Evolutionary conservation across 2,888 invertebrate species (phyloP).

Genomic region (Rhagium mordax): DNA sequence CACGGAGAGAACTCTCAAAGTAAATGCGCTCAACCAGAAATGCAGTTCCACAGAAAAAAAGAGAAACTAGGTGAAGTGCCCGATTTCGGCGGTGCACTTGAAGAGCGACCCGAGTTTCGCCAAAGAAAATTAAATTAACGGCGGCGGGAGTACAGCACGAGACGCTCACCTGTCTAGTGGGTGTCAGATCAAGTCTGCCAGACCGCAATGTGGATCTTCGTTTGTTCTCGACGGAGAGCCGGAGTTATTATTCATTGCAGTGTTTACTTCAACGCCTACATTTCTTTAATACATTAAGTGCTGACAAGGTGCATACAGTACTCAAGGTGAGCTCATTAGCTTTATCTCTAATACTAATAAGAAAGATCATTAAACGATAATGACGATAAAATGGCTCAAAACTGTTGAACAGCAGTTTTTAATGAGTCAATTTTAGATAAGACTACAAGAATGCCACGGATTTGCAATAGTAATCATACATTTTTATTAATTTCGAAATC

Average conservation of each 20-base stretch:
- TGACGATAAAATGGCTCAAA: no score
- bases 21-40: constrained; percentile 3
- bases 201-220: not conserved
- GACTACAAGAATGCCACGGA: no score
- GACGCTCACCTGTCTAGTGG: not conserved
- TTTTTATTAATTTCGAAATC: no score
- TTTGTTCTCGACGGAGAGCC: not conserved
- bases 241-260: not conserved
- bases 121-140: constrained; percentile 1
- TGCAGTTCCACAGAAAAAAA: not conserved
- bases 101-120: not conserved
- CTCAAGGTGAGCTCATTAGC: not conserved
- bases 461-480: no score
- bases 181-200: constrained; percentile 2
- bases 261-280: not conserved
- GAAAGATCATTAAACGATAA: no score
- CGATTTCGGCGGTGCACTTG: not conserved
- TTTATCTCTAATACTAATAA: no score
- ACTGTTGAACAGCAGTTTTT: no score
- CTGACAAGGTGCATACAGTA: not conserved
- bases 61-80: constrained; percentile 20
- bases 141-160: not conserved
- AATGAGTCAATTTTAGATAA: no score
- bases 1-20: not conserved
- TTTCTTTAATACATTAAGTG: not conserved